Conservation (phyloP, 2,888 invertebrate genomes). For the Apotomis capreana region DNA sequence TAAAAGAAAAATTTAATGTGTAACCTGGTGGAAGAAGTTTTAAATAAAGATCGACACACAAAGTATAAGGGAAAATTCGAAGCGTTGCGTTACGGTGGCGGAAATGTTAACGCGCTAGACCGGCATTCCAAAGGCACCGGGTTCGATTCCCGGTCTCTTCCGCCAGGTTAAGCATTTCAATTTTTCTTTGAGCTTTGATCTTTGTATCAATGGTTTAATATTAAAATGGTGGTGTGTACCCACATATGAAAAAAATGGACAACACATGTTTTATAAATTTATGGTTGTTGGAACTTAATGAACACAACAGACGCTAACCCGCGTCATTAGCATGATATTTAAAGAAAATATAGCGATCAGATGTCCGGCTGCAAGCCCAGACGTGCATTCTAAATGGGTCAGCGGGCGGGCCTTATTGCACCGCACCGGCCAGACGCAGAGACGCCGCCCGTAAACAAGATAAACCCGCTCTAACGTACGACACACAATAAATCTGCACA, state of each 20-base stretch:
- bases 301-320: background rate
- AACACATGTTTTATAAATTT: background rate
- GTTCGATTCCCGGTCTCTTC: no score
- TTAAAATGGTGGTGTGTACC: no score
- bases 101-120: no score
- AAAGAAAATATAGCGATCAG: slow-evolving; percentile 31
- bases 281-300: background rate
- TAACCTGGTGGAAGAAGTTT: no score
- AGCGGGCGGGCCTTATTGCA: slow-evolving; percentile 49
- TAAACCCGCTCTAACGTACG: slow-evolving; percentile 61
- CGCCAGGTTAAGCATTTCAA: no score
- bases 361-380: slow-evolving; percentile 29
- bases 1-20: no score
- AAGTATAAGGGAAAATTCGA: no score
- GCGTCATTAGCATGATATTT: slow-evolving; percentile 28
- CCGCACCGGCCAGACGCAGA: slow-evolving; percentile 53
- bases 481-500: slow-evolving; percentile 66
- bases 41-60: no score
- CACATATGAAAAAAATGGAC: background rate
- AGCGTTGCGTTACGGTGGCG: no score
- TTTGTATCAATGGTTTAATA: no score
- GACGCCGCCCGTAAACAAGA: slow-evolving; percentile 69
- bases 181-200: no score
- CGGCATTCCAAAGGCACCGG: no score
- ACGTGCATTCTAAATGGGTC: slow-evolving; percentile 42